Evolutionary conservation across 2,797 vertebrate species (phyloP).

Genomic region (Liparis tanakae): DNA sequence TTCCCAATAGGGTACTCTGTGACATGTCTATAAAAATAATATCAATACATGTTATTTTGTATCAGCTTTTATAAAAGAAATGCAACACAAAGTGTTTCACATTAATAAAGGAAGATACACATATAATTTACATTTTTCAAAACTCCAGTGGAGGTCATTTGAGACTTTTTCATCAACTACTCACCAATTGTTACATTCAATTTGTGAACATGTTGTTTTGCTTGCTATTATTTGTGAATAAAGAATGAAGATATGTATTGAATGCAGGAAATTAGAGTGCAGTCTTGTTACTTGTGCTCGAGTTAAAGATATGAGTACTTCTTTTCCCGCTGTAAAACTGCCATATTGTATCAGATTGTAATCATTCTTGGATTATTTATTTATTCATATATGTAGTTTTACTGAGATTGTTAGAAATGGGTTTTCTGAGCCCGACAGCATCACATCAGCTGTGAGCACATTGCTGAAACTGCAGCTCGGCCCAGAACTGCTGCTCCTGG

Average conservation of each 20-base stretch:
- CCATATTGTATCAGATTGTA: not conserved
- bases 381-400: slow-evolving; percentile 1
- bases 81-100: not conserved
- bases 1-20: not conserved
- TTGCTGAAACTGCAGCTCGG: not conserved
- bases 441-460: not conserved
- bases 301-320: not conserved
- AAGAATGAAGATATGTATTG: not conserved
- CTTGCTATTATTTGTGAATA: not conserved
- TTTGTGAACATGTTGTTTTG: not conserved
- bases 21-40: not conserved
- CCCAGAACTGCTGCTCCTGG: not conserved
- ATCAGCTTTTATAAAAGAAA: not conserved
- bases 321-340: not conserved
- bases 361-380: not conserved
- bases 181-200: not conserved
- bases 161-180: not conserved
- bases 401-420: not conserved
- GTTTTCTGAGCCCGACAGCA: not conserved
- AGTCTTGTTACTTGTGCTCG: not conserved
- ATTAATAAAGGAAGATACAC: not conserved
- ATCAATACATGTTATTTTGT: not conserved
- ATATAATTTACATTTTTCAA: not conserved
- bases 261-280: not conserved
- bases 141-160: not conserved